These are phyloP conservation scores for Nothocercus julius DNA, from an alignment of 2,113 vertebrate species.

Conservation along the genomic window DNA sequence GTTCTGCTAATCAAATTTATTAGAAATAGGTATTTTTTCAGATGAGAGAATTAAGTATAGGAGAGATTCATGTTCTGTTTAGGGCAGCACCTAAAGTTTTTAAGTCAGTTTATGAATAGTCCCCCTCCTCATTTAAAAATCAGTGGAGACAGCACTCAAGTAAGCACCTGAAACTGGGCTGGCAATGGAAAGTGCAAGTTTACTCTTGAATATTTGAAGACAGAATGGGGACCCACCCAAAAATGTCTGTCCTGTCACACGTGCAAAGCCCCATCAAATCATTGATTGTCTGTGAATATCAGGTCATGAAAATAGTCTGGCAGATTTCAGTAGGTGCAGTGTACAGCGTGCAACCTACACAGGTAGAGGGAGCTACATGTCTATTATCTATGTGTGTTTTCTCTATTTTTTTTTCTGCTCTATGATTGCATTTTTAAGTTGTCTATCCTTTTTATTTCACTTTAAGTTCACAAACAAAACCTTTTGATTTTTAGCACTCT, in stretches of 20 bases:
- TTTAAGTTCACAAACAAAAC: background rate
- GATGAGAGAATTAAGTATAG: background rate
- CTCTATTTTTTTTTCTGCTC: background rate
- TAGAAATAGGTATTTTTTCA: background rate
- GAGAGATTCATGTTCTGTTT: background rate
- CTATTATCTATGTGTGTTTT: background rate
- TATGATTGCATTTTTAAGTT: background rate
- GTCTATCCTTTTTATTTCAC: background rate
- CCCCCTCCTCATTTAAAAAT: background rate
- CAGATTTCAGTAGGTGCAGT: background rate
- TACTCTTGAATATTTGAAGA: background rate
- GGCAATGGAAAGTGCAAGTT: background rate
- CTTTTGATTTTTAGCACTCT: background rate
- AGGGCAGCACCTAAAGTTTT: background rate
- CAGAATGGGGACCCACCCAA: background rate
- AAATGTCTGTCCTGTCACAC: background rate
- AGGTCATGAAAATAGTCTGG: background rate
- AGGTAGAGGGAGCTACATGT: background rate
- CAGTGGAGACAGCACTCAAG: background rate
- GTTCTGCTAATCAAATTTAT: background rate
- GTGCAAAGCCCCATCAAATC: too few relatives aligned
- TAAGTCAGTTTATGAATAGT: background rate
- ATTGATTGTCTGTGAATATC: background rate
- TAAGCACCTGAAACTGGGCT: background rate
- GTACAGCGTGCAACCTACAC: too few relatives aligned